Base-by-base conservation (phyloP, 2,113 vertebrate genomes). In the Erinaceus europaeus region DNA sequence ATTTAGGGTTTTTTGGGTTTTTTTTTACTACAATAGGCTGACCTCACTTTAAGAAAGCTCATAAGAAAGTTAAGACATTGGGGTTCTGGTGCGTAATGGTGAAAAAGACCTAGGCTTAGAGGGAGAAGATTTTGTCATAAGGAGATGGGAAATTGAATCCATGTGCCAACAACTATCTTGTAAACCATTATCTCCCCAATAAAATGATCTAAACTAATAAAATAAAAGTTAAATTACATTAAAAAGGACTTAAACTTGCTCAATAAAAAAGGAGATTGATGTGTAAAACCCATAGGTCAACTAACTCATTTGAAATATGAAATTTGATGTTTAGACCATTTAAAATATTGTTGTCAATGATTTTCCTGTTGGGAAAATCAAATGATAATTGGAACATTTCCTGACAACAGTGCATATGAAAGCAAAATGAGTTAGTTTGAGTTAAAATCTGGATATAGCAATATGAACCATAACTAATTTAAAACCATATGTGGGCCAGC, bases 331-430 rank as follows among this genome's bases (percentile, higher is more conserved):
- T 59, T 36, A 90, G 77, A 2, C 25, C 72, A 21, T 20, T 72
- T 38, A 80, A 74, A 69, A 71, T 86, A 69, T 52, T 92, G 38
- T 79, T 82, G 12, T 69, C 36, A 64, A 17, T 81, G 32, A 13
- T 82, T 81, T 83, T 89, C 29, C 29, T 77, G 3, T 74, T 82
- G 17, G 25, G 3, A 14, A 87, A 84, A 84, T 32, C 32, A 82
- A 81, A 76, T 65, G 14, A 61, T 50, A 88, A 77, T 11, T 57
- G 82, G 32, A 20, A 59, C 6, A 0, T 44, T 82, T 13, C 77
- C 52, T 52, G 23, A 61, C 25, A 73, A n/a, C 25, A 40, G n/a
- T 73, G 32, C 4, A 44, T 50, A 61, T 84, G 53, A 72, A 18
- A 72, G 81, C 29, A 61, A 72, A 48, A 59, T n/a, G 40, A 61